Conservation (phyloP, 1,140 invertebrate species). For the Melanaphis sacchari region DNA sequence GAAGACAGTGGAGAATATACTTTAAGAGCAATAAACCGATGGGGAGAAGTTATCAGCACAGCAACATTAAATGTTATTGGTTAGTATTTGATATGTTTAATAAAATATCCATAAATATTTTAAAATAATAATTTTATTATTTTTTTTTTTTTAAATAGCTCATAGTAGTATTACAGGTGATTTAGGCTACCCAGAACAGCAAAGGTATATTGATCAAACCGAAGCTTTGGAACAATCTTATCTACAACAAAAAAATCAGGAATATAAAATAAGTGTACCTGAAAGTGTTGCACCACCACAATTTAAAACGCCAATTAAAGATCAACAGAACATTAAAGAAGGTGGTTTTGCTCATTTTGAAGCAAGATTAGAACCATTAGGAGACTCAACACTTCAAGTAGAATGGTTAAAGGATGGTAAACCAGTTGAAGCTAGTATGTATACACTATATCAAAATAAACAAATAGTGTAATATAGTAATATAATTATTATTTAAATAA, state of each 20-base stretch:
- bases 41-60: constrained; percentile 84
- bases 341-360: constrained; percentile 96
- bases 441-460: constrained; percentile 27
- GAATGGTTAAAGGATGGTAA: constrained; percentile 96
- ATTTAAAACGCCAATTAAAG: constrained; percentile 92
- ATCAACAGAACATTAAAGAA: constrained; percentile 87
- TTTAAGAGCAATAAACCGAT: constrained; percentile 85
- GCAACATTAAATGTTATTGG: constrained; percentile 79
- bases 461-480: neutral
- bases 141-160: constrained; percentile 63
- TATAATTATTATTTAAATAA: constrained; percentile 33
- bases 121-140: neutral
- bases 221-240: constrained; percentile 93
- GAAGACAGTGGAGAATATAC: constrained; percentile 93
- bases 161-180: constrained; percentile 83
- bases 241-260: constrained; percentile 68
- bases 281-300: constrained; percentile 82
- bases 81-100: constrained; percentile 61
- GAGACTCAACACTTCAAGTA: constrained; percentile 88
- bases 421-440: constrained; percentile 83
- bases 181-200: constrained; percentile 89
- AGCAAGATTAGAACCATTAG: constrained; percentile 90
- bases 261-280: constrained; percentile 76
- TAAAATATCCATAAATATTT: neutral
- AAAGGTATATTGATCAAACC: constrained; percentile 90